Conservation (phyloP, 2,797 vertebrate genomes). For the Hipposideros larvatus region DNA sequence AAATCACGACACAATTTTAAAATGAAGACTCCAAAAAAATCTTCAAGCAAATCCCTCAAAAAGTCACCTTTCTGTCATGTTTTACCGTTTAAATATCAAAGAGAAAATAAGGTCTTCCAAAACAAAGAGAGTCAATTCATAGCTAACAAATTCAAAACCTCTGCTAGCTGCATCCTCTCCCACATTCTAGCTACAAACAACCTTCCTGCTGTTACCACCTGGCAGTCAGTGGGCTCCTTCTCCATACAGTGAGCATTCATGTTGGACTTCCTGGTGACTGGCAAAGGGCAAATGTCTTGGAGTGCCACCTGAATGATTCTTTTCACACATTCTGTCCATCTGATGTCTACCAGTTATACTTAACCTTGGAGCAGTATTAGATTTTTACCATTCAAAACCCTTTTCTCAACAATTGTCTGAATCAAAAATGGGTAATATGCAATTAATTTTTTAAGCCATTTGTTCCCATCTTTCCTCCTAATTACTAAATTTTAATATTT, state of each 20-base stretch:
- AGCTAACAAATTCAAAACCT: not conserved
- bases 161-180: no score
- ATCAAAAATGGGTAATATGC: not conserved
- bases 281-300: no score
- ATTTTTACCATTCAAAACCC: constrained; percentile 11
- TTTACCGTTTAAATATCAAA: not conserved
- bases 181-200: no score
- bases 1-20: constrained; percentile 23
- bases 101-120: constrained; percentile 24
- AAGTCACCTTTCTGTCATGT: not conserved
- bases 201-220: no score
- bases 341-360: not conserved
- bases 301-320: no score
- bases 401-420: not conserved
- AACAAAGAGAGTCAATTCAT: not conserved
- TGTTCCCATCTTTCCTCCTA: not conserved
- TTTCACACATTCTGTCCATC: no score
- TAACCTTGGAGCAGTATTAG: not conserved
- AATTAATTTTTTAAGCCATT: constrained; percentile 15
- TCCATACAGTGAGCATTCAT: no score
- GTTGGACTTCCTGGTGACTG: no score
- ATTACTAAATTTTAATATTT: constrained; percentile 21
- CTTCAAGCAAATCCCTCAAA: not conserved
- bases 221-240: no score
- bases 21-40: not conserved